phyloP scores from a whole-genome alignment of 2,888 invertebrate genomes.

The Epinotia brunnichana region DNA sequence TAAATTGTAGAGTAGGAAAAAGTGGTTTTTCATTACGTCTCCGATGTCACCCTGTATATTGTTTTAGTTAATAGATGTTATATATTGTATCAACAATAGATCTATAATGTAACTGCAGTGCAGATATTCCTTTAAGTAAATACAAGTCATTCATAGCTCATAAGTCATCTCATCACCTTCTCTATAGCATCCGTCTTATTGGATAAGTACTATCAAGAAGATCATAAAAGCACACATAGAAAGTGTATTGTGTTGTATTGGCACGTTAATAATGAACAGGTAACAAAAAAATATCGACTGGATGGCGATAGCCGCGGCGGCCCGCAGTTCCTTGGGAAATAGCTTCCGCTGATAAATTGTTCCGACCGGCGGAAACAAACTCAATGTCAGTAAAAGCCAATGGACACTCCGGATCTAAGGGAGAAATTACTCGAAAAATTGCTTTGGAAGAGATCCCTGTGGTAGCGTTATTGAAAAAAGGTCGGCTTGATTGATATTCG shows the following conservation, averaged over 20 bases:
- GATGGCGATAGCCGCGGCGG: constrained; percentile 24
- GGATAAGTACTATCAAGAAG: neutral
- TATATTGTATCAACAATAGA: neutral
- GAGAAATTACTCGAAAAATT: constrained; percentile 78
- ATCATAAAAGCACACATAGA: constrained; percentile 11
- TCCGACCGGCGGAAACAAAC: constrained; percentile 57
- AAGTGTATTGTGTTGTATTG: constrained; percentile 38
- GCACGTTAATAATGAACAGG: constrained; percentile 41
- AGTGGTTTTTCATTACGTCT: too few species aligned
- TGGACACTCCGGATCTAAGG: constrained; percentile 65
- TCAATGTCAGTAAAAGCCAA: constrained; percentile 55
- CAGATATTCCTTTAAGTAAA: neutral
- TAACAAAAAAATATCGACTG: constrained; percentile 32
- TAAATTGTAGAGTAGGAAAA: too few species aligned
- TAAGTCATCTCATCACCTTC: neutral
- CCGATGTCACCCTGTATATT: too few species aligned
- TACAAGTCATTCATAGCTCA: neutral
- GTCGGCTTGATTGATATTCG: constrained; percentile 80
- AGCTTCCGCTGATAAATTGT: constrained; percentile 58
- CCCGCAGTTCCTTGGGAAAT: constrained; percentile 45
- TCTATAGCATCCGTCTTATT: neutral
- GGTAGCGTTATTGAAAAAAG: constrained; percentile 81
- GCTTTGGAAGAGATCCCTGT: constrained; percentile 67
- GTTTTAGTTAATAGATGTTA: neutral
- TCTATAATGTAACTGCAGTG: neutral